These are phyloP conservation scores for Tachysurus fulvidraco DNA, from an alignment of 2,113 vertebrate species.

Conservation along the genomic window DNA sequence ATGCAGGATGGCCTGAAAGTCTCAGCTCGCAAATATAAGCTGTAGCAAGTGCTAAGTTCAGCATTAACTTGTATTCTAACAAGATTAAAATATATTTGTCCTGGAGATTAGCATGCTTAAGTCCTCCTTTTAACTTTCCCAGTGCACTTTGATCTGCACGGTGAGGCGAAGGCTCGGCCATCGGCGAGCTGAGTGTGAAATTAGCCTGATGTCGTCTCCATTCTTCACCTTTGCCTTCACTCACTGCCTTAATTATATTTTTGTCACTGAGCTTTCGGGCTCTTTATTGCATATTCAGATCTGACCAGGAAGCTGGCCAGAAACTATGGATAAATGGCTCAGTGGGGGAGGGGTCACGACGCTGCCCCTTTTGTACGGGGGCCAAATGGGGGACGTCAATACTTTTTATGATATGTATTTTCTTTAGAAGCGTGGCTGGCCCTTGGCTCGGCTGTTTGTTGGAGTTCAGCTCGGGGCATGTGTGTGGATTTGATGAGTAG, in stretches of 20 bases:
- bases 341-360: slow-evolving; percentile 77
- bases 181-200: slow-evolving; percentile 96
- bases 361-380: slow-evolving; percentile 64
- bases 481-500: slow-evolving; percentile 63
- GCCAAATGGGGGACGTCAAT: slow-evolving; percentile 65
- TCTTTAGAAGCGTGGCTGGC: slow-evolving; percentile 85
- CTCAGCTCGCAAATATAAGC: slow-evolving; percentile 68
- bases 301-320: slow-evolving; percentile 92
- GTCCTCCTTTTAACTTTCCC: slow-evolving; percentile 82
- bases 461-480: slow-evolving; percentile 69
- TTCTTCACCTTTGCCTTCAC: slow-evolving; percentile 91
- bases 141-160: slow-evolving; percentile 96
- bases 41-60: slow-evolving; percentile 81
- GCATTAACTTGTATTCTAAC: slow-evolving; percentile 99
- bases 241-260: slow-evolving; percentile 97
- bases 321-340: slow-evolving; percentile 83
- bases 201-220: slow-evolving; percentile 97
- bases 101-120: slow-evolving; percentile 99
- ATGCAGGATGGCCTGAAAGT: slow-evolving; percentile 76
- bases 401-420: slow-evolving; percentile 80
- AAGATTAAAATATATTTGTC: slow-evolving; percentile 99
- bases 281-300: slow-evolving; percentile 95
- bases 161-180: slow-evolving; percentile 85
- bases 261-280: slow-evolving; percentile 89
- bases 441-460: slow-evolving; percentile 78